phyloP scores from a whole-genome alignment of 2,797 vertebrate species.

The Peromyscus melanophrys region DNA sequence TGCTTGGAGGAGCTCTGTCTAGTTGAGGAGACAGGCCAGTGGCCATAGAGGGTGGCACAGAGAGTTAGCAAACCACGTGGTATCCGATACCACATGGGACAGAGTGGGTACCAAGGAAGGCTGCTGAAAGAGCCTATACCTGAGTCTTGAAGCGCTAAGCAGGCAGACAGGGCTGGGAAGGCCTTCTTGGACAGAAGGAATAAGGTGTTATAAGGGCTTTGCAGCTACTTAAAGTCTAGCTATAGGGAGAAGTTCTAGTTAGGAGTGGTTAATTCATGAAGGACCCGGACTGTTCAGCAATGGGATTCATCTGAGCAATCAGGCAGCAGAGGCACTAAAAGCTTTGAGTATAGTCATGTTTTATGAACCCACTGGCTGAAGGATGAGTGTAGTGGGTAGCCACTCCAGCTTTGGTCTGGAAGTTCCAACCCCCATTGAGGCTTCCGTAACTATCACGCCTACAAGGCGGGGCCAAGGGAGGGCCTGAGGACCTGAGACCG shows the following conservation, averaged over 20 bases:
- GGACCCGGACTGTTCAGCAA: neutral
- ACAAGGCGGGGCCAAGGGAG: too few relatives aligned
- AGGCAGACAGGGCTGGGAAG: neutral
- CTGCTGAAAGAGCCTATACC: neutral
- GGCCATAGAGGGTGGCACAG: neutral
- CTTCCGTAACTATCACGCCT: too few relatives aligned
- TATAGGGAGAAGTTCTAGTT: neutral
- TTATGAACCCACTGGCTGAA: neutral
- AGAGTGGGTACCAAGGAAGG: neutral
- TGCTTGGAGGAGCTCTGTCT: neutral
- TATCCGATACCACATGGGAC: neutral
- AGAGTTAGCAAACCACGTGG: fast-evolving
- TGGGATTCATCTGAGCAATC: neutral
- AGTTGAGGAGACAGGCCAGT: neutral
- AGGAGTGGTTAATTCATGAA: neutral
- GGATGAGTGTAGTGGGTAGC: too few relatives aligned
- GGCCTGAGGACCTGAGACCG: too few relatives aligned
- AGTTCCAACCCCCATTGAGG: too few relatives aligned
- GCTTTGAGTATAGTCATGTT: neutral
- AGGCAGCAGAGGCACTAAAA: neutral
- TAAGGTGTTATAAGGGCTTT: neutral
- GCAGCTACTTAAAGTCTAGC: neutral
- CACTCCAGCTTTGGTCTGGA: too few relatives aligned
- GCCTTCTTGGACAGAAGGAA: neutral
- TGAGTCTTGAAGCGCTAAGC: neutral